phyloP scores from a whole-genome alignment of 2,797 vertebrate species.

The Diceros bicornis region DNA sequence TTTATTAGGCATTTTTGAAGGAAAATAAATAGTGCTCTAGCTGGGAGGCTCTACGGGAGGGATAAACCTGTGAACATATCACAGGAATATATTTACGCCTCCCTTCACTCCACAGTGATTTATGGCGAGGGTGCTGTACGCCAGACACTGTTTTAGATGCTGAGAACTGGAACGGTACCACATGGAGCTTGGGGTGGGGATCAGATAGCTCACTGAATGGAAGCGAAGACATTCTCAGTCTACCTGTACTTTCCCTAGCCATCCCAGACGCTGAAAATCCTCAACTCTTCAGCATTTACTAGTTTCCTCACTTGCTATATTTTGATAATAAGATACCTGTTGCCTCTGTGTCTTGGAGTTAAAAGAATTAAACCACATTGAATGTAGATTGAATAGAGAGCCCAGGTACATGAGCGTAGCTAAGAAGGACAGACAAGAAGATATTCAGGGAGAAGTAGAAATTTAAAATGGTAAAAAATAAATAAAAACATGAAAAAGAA shows the following conservation, averaged over 20 bases:
- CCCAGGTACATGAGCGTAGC: neutral
- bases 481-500: neutral
- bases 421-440: neutral
- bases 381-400: neutral
- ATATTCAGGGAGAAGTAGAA: neutral
- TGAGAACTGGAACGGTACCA: slow-evolving; percentile 46
- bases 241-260: neutral
- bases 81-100: slow-evolving; percentile 34
- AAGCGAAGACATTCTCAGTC: neutral
- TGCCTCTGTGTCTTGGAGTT: slow-evolving; percentile 16
- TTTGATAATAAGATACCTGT: neutral
- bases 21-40: slow-evolving; percentile 44
- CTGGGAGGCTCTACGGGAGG: neutral
- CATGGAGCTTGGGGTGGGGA: neutral
- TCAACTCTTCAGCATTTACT: neutral
- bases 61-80: neutral
- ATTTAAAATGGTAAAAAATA: neutral
- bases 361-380: neutral
- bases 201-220: neutral
- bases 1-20: slow-evolving; percentile 55
- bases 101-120: slow-evolving; percentile 34
- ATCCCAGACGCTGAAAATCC: neutral
- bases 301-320: neutral
- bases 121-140: neutral
- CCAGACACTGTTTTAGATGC: slow-evolving; percentile 42